phyloP scores from a whole-genome alignment of 2,113 vertebrate genomes.

The Montifringilla adamsi region DNA sequence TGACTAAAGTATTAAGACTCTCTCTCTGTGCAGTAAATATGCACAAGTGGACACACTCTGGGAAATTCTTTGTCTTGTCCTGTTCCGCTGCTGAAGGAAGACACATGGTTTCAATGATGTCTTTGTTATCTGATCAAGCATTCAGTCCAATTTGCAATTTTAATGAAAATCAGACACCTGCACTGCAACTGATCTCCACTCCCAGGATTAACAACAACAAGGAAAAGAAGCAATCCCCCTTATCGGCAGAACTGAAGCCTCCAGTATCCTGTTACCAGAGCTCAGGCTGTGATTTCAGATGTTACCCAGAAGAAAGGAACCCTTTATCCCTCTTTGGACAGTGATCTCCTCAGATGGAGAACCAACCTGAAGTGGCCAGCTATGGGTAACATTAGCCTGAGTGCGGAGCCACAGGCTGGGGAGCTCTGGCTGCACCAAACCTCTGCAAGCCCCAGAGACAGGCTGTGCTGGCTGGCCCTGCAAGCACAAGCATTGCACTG shows the following conservation, averaged over 20 bases:
- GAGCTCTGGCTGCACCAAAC: slow-evolving; percentile 43
- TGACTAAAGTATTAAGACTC: slow-evolving; percentile 58
- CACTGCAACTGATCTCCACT: slow-evolving; percentile 77
- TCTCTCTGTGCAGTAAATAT: background rate
- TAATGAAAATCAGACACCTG: slow-evolving; percentile 95
- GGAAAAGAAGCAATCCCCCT: slow-evolving; percentile 60
- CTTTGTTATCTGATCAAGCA: slow-evolving; percentile 86
- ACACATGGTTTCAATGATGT: slow-evolving; percentile 75
- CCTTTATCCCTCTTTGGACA: slow-evolving; percentile 77
- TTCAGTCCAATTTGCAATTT: slow-evolving; percentile 86
- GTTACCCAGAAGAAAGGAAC: slow-evolving; percentile 72
- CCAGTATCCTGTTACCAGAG: slow-evolving; percentile 76
- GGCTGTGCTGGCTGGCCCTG: background rate
- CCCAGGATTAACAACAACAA: slow-evolving; percentile 65
- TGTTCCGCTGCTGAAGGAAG: slow-evolving; percentile 59
- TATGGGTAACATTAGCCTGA: slow-evolving; percentile 53
- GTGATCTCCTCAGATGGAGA: slow-evolving; percentile 74
- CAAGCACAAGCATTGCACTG: background rate
- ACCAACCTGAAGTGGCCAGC: slow-evolving; percentile 67
- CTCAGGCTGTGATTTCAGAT: slow-evolving; percentile 79
- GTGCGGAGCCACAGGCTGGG: slow-evolving; percentile 63
- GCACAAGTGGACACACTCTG: slow-evolving; percentile 58
- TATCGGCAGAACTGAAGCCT: slow-evolving; percentile 66
- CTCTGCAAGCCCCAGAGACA: background rate
- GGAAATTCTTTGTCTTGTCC: slow-evolving; percentile 66